Base-by-base conservation (phyloP, 2,888 invertebrate genomes). In the Colletes collaris region DNA sequence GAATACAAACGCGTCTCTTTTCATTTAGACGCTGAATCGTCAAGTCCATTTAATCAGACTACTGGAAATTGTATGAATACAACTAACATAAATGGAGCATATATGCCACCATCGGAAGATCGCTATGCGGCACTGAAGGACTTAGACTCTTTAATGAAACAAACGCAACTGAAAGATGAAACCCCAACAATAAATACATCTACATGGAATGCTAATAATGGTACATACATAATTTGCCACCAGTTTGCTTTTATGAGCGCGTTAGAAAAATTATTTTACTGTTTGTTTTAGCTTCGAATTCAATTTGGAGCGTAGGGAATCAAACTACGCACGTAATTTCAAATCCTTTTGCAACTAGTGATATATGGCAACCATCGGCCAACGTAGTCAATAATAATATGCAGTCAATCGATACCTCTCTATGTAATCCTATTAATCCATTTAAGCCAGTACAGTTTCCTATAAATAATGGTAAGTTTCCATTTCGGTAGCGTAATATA, bases 41-140 rank as follows among this genome's bases (percentile, higher is more conserved):
- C 81, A 16, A 74, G 77, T 62, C 67, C 72, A 19, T 66, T 80
- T 77, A 76, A 79, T 74, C 87, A 79, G 62, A 71, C 60, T 59
- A 71, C 72, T 53, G 77, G 69, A 37, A 79, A 78, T 71, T 52
- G 68, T 40, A 35, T 49, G 8, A 78, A 65, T 59, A 37, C 72
- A 64, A 73, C 76, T 66, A 91, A 91, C 81, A 87, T 88, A 59
- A 92, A 92, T 78, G 91, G 90, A 65, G 84, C 88, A 53, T 85
- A 87, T 49, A 87, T 86, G 44, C 91, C 91, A 67, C 93, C 93
- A 27, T 92, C 95, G 90, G 97, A 97, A 94, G 99, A 99, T 94
- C 96, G 97, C 87, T 99, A 99, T 94, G 98, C 99, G 85, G 98
- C 99, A 66, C 95, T 99, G 78, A 98, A 98, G 93, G 98, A 98